These are phyloP conservation scores for Heliconius congener DNA, from an alignment of 1,140 invertebrate species.

Conservation along the genomic window DNA sequence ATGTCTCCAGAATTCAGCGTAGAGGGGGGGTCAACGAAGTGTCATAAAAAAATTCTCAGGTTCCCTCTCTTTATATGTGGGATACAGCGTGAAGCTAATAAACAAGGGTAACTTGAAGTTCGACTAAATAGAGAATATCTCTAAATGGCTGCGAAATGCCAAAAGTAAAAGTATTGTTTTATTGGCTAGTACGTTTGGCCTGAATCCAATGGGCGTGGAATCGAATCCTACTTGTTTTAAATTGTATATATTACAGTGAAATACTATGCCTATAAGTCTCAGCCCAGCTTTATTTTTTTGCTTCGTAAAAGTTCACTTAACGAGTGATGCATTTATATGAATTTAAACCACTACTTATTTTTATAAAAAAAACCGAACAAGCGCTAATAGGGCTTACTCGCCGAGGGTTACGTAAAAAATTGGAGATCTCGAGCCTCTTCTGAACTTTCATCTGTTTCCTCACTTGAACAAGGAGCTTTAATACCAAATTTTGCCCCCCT, in stretches of 20 bases:
- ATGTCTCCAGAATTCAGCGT: not conserved
- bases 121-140: not conserved
- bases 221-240: not conserved
- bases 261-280: not conserved
- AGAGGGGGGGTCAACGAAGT: not conserved
- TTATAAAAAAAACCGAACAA: no score
- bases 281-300: no score
- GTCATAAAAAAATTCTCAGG: not conserved
- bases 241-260: not conserved
- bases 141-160: not conserved
- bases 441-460: no score
- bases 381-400: no score
- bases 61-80: not conserved
- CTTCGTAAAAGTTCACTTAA: no score
- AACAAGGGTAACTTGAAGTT: not conserved
- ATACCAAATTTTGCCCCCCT: no score
- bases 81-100: not conserved
- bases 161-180: constrained; percentile 6
- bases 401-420: no score
- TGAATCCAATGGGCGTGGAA: not conserved
- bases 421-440: no score
- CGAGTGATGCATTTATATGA: no score
- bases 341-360: no score
- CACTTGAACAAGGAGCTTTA: no score
- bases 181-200: not conserved